Conservation (phyloP, 2,113 vertebrate genomes). For the Blennius ocellaris region DNA sequence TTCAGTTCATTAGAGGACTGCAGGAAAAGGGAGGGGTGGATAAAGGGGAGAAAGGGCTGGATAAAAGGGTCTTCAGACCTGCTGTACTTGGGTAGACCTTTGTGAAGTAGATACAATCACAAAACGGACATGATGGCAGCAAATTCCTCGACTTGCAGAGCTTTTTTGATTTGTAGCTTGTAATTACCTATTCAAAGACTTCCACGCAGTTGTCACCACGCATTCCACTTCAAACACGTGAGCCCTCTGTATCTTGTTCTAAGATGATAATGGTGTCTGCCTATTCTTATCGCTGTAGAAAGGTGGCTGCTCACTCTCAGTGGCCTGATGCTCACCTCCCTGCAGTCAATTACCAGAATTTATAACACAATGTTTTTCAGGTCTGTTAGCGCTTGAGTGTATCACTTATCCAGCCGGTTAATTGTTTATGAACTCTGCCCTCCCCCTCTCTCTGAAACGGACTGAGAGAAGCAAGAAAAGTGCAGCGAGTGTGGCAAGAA, state of each 20-base stretch:
- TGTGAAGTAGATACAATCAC: constrained; percentile 43
- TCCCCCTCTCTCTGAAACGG: constrained; percentile 66
- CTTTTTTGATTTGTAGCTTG: constrained; percentile 27
- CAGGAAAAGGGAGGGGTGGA: constrained; percentile 56
- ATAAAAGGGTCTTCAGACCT: constrained; percentile 51
- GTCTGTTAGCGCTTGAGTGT: constrained; percentile 78
- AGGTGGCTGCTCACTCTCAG: constrained; percentile 23
- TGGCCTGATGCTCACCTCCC: constrained; percentile 56
- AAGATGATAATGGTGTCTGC: constrained; percentile 13
- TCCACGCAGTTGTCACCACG: background rate
- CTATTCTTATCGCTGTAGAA: constrained; percentile 13
- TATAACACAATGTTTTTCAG: constrained; percentile 74
- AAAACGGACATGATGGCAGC: constrained; percentile 19
- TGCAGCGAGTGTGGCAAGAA: constrained; percentile 57
- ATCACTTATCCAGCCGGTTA: constrained; percentile 79
- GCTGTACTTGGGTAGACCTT: constrained; percentile 56
- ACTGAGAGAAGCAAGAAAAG: constrained; percentile 60
- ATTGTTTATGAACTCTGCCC: constrained; percentile 80
- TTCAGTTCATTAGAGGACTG: constrained; percentile 87
- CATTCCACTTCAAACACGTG: constrained; percentile 1
- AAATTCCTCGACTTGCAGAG: constrained; percentile 18
- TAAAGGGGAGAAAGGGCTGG: constrained; percentile 51
- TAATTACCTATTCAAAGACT: background rate
- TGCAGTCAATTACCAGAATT: constrained; percentile 75
- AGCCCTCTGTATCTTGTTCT: background rate